Evolutionary conservation across 2,113 vertebrate species (phyloP), one percentile per base, ranked within the genome.

Genomic region (Hydropotes inermis): DNA sequence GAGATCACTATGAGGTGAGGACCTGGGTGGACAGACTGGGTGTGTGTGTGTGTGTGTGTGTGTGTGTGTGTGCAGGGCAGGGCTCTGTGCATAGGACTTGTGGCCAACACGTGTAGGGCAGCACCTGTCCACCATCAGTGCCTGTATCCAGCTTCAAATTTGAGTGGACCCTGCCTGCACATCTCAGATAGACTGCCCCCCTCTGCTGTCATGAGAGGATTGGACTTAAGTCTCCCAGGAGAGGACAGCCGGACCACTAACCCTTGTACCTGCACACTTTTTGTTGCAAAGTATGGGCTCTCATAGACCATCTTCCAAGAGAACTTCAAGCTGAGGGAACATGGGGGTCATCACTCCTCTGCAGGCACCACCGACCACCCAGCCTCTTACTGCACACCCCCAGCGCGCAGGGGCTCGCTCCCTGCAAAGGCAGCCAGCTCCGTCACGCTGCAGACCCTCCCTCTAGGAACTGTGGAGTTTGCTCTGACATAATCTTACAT

Each of bases 361-460:
- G 30, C 15, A 16, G 15, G 15, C 45, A 79, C 15, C 76, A 10
- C 76, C 15, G 39, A 76, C 6, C 27, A 30, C 27, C 43, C 27
- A 28, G 28, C 43, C 45, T 50, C 45, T 10, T 7, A 43, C 4
- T 47, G 28, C 43, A 79, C 76, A 79, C 2, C 7, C 27, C 15
- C 39, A 79, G 14, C 30, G 43, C 43, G 2, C 0, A 2, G 7
- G 43, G 47, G 76, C 43, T 79, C 7, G 0, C 23, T 30, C 76
- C 43, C 27, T 47, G 43, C 13, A 47, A 79, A 8, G 76, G 76
- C 43, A 47, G 43, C 76, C 23, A 45, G 76, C 27, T 79, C 7
- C 0, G 0, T 2, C 7, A 79, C 10, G 4, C 76, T 28, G 15
- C 27, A 9, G 43, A 47, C 27, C 27, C 30, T 6, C 15, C 76